Conservation (phyloP, 2,113 vertebrate species). For the Garra rufa region DNA sequence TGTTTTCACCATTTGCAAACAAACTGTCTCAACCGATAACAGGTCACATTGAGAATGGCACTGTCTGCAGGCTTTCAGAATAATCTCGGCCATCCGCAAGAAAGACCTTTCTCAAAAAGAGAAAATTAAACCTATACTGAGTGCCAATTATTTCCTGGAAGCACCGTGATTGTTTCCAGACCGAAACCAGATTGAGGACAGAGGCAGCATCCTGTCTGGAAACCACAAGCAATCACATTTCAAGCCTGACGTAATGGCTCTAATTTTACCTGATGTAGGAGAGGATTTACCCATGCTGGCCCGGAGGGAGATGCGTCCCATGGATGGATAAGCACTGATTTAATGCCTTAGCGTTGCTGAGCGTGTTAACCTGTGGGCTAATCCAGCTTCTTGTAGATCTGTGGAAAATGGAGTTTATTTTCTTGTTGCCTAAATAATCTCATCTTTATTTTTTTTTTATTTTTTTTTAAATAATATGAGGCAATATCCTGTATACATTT, state of each 20-base stretch:
- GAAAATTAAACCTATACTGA: neutral
- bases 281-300: neutral
- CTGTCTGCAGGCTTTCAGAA: neutral
- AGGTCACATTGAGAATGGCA: neutral
- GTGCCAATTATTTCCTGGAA: neutral
- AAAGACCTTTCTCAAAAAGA: neutral
- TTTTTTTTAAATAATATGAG: too few relatives aligned
- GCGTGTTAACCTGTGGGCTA: constrained; percentile 15
- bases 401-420: neutral
- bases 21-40: neutral
- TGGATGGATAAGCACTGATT: constrained; percentile 42
- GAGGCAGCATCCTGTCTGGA: neutral
- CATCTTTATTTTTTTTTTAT: too few relatives aligned
- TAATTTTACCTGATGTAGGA: neutral
- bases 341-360: neutral
- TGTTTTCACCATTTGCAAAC: neutral
- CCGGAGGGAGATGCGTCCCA: neutral
- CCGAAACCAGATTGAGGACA: neutral
- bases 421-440: too few relatives aligned
- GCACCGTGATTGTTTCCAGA: neutral
- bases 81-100: neutral
- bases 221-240: constrained; percentile 8
- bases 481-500: too few relatives aligned
- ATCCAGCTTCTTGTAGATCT: neutral
- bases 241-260: neutral